Conservation (phyloP, 2,113 vertebrate genomes). For the Hypanus sabinus region DNA sequence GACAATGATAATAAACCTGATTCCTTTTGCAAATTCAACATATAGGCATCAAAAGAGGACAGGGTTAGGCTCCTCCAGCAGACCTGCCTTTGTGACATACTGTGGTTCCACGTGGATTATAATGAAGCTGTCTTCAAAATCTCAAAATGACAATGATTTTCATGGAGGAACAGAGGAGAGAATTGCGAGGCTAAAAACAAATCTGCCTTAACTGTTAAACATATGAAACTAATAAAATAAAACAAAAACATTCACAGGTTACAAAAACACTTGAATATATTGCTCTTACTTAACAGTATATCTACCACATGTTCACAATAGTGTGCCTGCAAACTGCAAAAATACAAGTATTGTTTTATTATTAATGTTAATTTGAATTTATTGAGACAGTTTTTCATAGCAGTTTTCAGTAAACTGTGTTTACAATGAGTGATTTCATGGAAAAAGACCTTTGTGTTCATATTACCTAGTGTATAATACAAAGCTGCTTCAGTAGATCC, state of each 20-base stretch:
- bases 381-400: constrained; percentile 46
- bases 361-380: constrained; percentile 57
- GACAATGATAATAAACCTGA: too few species aligned
- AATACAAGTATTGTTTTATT: constrained; percentile 55
- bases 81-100: not conserved
- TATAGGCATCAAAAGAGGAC: not conserved
- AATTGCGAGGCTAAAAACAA: not conserved
- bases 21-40: not conserved
- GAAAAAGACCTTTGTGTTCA: constrained; percentile 55
- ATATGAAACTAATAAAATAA: not conserved
- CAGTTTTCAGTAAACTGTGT: constrained; percentile 51
- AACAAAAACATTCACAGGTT: not conserved
- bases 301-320: constrained; percentile 56
- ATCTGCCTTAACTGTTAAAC: not conserved
- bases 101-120: not conserved
- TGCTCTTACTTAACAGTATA: constrained; percentile 45
- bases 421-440: constrained; percentile 52
- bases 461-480: constrained; percentile 60
- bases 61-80: not conserved
- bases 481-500: constrained; percentile 62
- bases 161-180: not conserved
- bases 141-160: not conserved
- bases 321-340: constrained; percentile 41
- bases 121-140: not conserved
- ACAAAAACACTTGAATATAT: constrained; percentile 16